These are phyloP conservation scores for Zalophus californianus DNA, from an alignment of 2,797 vertebrate species.

Conservation along the genomic window DNA sequence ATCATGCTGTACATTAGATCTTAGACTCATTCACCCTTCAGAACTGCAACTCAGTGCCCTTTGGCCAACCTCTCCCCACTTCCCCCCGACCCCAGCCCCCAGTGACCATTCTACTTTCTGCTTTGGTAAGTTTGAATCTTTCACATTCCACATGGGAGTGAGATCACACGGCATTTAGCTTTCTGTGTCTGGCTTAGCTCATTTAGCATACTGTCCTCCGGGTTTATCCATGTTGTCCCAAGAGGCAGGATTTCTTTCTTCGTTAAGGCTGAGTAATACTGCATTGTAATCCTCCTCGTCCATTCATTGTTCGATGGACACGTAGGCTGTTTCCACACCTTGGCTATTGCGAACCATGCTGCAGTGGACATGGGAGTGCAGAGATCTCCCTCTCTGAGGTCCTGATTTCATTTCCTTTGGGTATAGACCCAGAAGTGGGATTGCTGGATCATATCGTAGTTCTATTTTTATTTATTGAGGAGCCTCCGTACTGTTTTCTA, in stretches of 20 bases:
- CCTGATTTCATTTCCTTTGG: not conserved
- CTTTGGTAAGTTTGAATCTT: not conserved
- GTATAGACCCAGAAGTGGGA: not conserved
- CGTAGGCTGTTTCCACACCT: not conserved
- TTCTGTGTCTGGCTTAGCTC: not conserved
- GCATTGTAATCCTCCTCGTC: not conserved
- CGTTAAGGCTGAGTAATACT: not conserved
- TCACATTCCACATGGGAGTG: not conserved
- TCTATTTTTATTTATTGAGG: not conserved
- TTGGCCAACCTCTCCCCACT: not conserved
- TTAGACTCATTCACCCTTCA: not conserved
- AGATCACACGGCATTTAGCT: not conserved
- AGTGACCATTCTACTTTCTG: not conserved
- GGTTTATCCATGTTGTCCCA: not conserved
- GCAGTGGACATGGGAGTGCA: too few species aligned
- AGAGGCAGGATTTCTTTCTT: not conserved
- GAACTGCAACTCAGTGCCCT: not conserved
- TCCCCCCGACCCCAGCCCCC: not conserved
- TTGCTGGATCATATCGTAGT: not conserved
- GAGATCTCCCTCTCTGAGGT: not conserved
- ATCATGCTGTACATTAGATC: not conserved
- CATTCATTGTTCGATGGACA: fast-evolving
- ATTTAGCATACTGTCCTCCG: not conserved
- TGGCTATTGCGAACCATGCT: not conserved
- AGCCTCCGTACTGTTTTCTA: not conserved